Evolutionary conservation across 2,797 vertebrate genomes (phyloP).

Genomic region (Philypnodon macrostomus): DNA sequence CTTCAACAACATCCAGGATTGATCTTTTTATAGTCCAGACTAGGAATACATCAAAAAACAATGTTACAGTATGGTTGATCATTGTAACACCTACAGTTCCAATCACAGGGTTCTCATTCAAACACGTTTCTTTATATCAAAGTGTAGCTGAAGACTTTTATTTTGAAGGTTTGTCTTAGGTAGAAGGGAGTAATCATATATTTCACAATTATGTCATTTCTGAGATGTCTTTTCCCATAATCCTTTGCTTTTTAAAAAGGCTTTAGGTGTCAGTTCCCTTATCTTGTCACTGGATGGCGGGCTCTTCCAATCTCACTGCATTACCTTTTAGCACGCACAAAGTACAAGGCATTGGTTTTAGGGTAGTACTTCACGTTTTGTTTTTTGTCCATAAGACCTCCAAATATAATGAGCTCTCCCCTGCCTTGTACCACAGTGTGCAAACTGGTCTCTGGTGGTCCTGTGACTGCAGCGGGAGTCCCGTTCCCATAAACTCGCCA

Average conservation of each 20-base stretch:
- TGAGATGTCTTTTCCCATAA: constrained; percentile 55
- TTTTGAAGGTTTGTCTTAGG: constrained; percentile 63
- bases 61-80: constrained; percentile 36
- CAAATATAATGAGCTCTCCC: constrained; percentile 96
- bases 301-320: constrained; percentile 48
- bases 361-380: constrained; percentile 99
- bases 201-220: constrained; percentile 60
- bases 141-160: constrained; percentile 68
- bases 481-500: constrained; percentile 90
- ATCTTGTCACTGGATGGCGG: constrained; percentile 42
- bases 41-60: constrained; percentile 31
- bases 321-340: constrained; percentile 98
- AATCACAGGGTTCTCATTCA: constrained; percentile 40
- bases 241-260: constrained; percentile 63
- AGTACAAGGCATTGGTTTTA: constrained; percentile 99
- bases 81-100: constrained; percentile 36
- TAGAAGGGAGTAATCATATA: constrained; percentile 63
- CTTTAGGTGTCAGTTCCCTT: constrained; percentile 71
- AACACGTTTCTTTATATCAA: constrained; percentile 54
- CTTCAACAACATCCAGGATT: constrained; percentile 19
- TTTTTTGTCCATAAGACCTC: constrained; percentile 99
- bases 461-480: constrained; percentile 81
- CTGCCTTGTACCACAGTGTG: constrained; percentile 96
- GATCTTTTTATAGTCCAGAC: constrained; percentile 42
- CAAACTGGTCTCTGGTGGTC: constrained; percentile 95